Evolutionary conservation across 2,113 vertebrate genomes (phyloP).

Genomic region (Phrynosoma blainvillii): DNA sequence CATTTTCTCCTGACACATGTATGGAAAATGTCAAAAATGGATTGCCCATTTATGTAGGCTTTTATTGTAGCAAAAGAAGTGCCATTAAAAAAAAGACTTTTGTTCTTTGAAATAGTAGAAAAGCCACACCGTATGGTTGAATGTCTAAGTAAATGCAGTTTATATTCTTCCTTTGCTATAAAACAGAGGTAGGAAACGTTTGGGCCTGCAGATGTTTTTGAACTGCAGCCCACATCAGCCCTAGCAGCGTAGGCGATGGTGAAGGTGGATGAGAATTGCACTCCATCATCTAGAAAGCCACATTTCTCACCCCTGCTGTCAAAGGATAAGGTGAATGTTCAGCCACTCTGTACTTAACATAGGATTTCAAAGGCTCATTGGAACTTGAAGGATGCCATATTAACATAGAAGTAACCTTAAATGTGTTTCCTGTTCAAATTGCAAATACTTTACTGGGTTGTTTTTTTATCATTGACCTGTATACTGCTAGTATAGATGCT

Average conservation of each 20-base stretch:
- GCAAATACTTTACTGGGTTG: not conserved
- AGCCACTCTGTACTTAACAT: not conserved
- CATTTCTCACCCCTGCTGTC: not conserved
- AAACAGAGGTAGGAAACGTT: constrained; percentile 63
- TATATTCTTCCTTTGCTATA: constrained; percentile 41
- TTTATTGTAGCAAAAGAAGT: constrained; percentile 44
- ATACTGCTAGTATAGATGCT: too few relatives aligned
- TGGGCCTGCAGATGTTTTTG: constrained; percentile 11
- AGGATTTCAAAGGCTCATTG: not conserved
- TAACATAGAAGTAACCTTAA: not conserved
- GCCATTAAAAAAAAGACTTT: constrained; percentile 36
- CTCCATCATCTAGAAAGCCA: too few relatives aligned
- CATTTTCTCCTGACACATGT: not conserved
- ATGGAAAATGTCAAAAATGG: not conserved
- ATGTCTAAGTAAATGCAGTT: constrained; percentile 52
- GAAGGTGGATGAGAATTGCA: too few relatives aligned
- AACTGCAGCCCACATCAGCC: too few relatives aligned
- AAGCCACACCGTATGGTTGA: constrained; percentile 39
- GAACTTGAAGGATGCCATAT: not conserved
- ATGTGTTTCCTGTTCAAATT: not conserved
- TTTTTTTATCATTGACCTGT: not conserved
- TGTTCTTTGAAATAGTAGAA: constrained; percentile 47
- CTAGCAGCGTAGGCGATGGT: too few relatives aligned
- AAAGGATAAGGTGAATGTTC: constrained; percentile 33
- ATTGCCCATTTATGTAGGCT: constrained; percentile 8